Conservation (phyloP, 2,797 vertebrate species). For the Syngnathus acus region DNA sequence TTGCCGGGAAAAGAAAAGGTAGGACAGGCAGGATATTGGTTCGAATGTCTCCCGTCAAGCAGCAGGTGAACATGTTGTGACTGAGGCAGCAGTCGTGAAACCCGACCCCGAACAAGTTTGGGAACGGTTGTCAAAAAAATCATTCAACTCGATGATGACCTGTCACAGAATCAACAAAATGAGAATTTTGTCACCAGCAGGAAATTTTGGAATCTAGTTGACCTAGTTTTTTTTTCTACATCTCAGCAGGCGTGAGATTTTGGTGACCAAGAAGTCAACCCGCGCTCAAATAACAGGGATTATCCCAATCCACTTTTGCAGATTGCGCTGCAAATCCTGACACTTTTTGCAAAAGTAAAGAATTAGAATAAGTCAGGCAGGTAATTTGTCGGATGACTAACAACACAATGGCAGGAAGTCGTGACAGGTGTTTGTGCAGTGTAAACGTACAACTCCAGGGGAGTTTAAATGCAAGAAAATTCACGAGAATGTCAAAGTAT, state of each 20-base stretch:
- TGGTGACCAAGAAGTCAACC: conserved; percentile 42
- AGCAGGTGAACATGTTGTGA: conserved; percentile 35
- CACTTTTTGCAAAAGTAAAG: conserved; percentile 29
- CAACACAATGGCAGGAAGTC: conserved; percentile 7
- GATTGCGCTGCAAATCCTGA: conserved; percentile 52
- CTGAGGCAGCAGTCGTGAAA: conserved; percentile 46
- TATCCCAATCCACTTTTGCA: conserved; percentile 45
- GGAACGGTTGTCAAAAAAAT: conserved; percentile 33
- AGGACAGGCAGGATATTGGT: conserved; percentile 47
- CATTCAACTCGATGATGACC: conserved; percentile 21
- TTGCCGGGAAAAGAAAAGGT: conserved; percentile 54
- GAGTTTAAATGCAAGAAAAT: conserved; percentile 7
- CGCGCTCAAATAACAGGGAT: conserved; percentile 44
- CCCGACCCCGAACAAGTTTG: conserved; percentile 36
- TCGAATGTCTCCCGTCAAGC: conserved; percentile 38
- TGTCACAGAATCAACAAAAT: conserved; percentile 35
- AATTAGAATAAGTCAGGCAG: conserved; percentile 33
- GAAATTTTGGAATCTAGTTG: background rate
- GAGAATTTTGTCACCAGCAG: background rate
- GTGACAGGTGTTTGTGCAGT: background rate
- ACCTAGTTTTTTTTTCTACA: background rate
- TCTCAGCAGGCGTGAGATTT: conserved; percentile 43
- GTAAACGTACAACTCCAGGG: conserved; percentile 13
- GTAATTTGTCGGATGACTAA: conserved; percentile 38
- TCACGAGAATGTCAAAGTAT: background rate